Evolutionary conservation across 2,797 vertebrate species (phyloP).

Genomic region (Pantherophis alleghaniensis): DNA sequence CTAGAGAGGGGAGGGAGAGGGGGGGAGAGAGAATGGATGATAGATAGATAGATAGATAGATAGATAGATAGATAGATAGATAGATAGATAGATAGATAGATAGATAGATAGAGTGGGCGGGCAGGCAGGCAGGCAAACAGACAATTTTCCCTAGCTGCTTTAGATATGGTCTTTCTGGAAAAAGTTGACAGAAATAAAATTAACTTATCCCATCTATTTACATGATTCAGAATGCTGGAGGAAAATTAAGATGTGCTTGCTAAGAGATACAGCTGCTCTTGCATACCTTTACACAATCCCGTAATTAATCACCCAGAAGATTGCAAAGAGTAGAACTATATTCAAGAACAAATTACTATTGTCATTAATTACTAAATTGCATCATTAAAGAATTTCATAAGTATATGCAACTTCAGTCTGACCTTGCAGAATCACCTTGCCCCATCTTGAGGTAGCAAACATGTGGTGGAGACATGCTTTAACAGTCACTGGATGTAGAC

Average conservation of each 20-base stretch:
- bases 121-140: no score
- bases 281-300: background rate
- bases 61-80: background rate
- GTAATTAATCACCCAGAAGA: background rate
- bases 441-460: background rate
- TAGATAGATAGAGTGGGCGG: no score
- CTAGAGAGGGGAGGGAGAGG: no score
- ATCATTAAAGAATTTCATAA: background rate
- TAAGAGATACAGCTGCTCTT: background rate
- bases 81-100: no score
- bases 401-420: background rate
- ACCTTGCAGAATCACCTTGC: background rate
- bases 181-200: background rate
- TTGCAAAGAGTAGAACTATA: background rate
- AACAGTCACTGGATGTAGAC: background rate
- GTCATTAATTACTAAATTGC: background rate
- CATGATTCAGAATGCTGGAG: background rate
- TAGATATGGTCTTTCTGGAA: background rate
- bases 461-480: background rate
- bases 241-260: background rate
- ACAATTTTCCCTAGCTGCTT: background rate
- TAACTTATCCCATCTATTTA: background rate
- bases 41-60: background rate
- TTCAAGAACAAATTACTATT: background rate
- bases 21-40: no score